These are phyloP conservation scores for Pachyramphus minor DNA, from an alignment of 2,113 vertebrate species.

Conservation along the genomic window DNA sequence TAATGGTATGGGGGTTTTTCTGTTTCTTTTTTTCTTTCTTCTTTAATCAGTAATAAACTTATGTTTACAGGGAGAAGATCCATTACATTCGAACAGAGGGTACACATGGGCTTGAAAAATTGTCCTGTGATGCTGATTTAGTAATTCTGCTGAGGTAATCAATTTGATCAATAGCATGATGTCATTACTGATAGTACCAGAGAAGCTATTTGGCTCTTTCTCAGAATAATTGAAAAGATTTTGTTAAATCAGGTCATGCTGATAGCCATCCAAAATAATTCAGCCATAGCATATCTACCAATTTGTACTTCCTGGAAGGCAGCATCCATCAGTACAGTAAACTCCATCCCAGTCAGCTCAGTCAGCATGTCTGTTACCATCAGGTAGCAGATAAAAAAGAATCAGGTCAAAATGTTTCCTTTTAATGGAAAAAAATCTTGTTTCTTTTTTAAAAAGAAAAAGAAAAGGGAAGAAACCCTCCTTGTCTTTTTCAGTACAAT, in stretches of 20 bases:
- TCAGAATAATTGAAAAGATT: neutral
- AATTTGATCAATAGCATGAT: neutral
- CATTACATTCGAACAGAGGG: conserved; percentile 96
- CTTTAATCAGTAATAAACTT: neutral
- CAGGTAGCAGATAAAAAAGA: neutral
- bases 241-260: neutral
- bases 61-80: conserved; percentile 90
- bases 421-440: neutral
- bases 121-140: conserved; percentile 96
- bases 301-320: neutral
- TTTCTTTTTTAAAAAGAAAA: neutral
- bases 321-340: neutral
- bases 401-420: neutral
- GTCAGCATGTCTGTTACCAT: neutral
- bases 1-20: neutral
- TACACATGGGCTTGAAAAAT: conserved; percentile 89
- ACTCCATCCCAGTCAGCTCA: neutral
- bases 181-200: neutral
- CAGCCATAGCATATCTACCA: neutral
- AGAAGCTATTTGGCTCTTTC: neutral
- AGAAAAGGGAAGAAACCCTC: neutral
- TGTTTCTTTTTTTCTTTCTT: neutral
- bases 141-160: conserved; percentile 94
- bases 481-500: neutral
- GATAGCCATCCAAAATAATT: neutral